Evolutionary conservation across 2,797 vertebrate genomes (phyloP).

Genomic region (Coregonus ussuriensis): DNA sequence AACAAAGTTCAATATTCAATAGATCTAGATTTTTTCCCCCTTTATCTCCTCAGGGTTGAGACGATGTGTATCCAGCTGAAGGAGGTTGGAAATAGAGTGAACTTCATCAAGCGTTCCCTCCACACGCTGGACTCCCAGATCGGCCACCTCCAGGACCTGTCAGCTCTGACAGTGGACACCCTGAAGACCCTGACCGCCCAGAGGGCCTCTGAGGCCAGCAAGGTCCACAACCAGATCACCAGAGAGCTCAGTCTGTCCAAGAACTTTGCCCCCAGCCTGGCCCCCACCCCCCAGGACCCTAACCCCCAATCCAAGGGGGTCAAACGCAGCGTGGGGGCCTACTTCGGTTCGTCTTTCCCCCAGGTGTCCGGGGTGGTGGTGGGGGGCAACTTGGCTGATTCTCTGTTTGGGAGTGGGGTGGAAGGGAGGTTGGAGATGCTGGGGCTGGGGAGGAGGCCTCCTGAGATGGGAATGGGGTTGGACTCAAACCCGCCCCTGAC

Average conservation of each 20-base stretch:
- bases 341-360: slow-evolving; percentile 84
- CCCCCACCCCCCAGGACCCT: not conserved
- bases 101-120: slow-evolving; percentile 96
- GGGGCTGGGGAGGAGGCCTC: slow-evolving; percentile 73
- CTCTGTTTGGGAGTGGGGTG: slow-evolving; percentile 82
- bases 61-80: slow-evolving; percentile 96
- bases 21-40: not conserved
- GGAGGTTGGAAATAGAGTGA: slow-evolving; percentile 97
- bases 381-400: slow-evolving; percentile 82
- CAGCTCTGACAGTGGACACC: slow-evolving; percentile 95
- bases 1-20: too few species aligned
- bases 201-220: slow-evolving; percentile 95
- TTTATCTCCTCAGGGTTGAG: slow-evolving; percentile 83
- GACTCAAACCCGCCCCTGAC: slow-evolving; percentile 57
- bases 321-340: slow-evolving; percentile 86
- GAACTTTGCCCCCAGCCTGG: slow-evolving; percentile 63
- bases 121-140: slow-evolving; percentile 98
- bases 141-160: slow-evolving; percentile 98
- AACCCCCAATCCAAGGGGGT: slow-evolving; percentile 49
- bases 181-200: slow-evolving; percentile 95
- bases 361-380: slow-evolving; percentile 65
- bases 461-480: slow-evolving; percentile 56
- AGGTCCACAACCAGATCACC: slow-evolving; percentile 97
- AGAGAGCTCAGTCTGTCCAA: slow-evolving; percentile 95
- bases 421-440: slow-evolving; percentile 60